These are phyloP conservation scores for Lissocephala sabroskyi DNA, from an alignment of 2,888 invertebrate genomes.

Conservation along the genomic window DNA sequence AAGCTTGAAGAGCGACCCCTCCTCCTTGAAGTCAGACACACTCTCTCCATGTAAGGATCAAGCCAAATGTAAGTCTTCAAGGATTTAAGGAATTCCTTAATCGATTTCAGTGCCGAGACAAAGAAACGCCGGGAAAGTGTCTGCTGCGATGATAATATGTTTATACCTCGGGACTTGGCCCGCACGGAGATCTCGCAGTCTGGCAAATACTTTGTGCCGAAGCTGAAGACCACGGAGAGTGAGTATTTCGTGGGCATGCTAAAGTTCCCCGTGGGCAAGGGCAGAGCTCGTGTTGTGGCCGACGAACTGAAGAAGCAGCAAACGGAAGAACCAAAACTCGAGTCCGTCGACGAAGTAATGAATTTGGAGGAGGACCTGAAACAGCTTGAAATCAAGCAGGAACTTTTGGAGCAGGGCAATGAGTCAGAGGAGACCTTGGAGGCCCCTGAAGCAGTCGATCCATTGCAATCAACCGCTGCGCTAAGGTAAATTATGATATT, in stretches of 20 bases:
- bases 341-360: not conserved
- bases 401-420: too few species aligned
- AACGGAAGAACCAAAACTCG: not conserved
- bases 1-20: constrained; percentile 35
- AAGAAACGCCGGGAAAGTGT: constrained; percentile 52
- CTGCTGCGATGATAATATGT: constrained; percentile 32
- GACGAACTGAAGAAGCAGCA: constrained; percentile 16
- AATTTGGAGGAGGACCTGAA: not conserved
- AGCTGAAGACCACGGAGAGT: constrained; percentile 5
- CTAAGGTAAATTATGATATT: too few species aligned
- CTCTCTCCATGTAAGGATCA: constrained; percentile 51
- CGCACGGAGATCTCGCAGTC: constrained; percentile 33
- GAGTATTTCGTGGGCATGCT: constrained; percentile 32
- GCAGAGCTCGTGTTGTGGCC: constrained; percentile 46
- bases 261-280: constrained; percentile 44
- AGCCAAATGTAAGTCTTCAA: not conserved
- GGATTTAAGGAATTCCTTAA: not conserved
- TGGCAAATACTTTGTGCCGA: not conserved
- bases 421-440: too few species aligned
- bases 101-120: constrained; percentile 41
- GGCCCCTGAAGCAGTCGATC: too few species aligned
- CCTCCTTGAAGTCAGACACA: constrained; percentile 49
- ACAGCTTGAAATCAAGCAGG: too few species aligned
- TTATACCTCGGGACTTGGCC: constrained; percentile 49
- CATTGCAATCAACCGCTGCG: too few species aligned